These are phyloP conservation scores for Eucera pruinosa DNA, from an alignment of 2,888 invertebrate species.

Conservation along the genomic window DNA sequence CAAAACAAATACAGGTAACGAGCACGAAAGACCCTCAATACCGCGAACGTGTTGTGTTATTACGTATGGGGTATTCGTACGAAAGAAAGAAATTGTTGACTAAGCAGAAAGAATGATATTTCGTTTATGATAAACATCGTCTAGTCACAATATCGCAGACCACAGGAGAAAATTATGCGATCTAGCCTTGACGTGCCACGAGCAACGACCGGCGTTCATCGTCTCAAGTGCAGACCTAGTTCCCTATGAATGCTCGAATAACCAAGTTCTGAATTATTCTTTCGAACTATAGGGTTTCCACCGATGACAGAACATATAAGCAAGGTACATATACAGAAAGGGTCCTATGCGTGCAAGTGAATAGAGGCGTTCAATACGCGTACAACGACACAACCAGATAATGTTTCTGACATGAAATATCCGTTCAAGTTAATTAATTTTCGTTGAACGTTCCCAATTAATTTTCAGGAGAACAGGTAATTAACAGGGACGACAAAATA, in stretches of 20 bases:
- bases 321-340: neutral
- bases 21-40: no score
- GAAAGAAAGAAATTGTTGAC: no score
- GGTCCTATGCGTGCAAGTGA: slow-evolving; percentile 3
- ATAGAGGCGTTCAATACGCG: slow-evolving; percentile 11
- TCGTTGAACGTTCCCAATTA: slow-evolving; percentile 26
- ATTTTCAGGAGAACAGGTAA: slow-evolving; percentile 22
- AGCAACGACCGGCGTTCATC: slow-evolving; percentile 12
- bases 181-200: neutral
- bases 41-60: no score
- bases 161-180: neutral
- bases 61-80: no score
- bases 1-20: no score
- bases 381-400: slow-evolving; percentile 42
- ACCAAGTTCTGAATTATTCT: slow-evolving; percentile 8
- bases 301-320: slow-evolving; percentile 5
- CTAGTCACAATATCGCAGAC: neutral
- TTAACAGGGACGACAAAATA: neutral
- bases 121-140: neutral
- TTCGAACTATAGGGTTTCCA: slow-evolving; percentile 2
- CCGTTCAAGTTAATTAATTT: slow-evolving; percentile 35
- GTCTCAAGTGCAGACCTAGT: neutral
- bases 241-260: neutral
- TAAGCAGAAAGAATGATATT: no score
- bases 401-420: slow-evolving; percentile 16